Evolutionary conservation across 2,888 invertebrate genomes (phyloP).

Genomic region (Andrena marginata): DNA sequence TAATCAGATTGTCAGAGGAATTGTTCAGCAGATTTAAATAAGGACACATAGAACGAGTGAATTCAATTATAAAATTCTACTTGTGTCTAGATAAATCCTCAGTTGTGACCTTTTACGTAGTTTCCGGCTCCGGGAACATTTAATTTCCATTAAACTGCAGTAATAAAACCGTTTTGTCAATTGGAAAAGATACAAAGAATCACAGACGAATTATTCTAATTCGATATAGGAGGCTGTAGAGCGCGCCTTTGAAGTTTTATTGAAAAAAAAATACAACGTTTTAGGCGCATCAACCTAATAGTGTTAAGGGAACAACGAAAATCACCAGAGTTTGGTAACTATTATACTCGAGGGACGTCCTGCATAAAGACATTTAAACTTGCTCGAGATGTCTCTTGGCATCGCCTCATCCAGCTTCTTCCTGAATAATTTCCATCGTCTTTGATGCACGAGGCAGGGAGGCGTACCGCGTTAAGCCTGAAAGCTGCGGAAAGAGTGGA

Average conservation of each 20-base stretch:
- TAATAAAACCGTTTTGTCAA: too few relatives aligned
- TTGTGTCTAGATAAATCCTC: too few relatives aligned
- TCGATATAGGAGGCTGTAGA: too few relatives aligned
- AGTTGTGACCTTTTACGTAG: too few relatives aligned
- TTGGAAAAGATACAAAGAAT: too few relatives aligned
- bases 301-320: slow-evolving; percentile 1
- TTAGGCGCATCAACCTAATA: neutral
- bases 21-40: too few relatives aligned
- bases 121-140: too few relatives aligned
- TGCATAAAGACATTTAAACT: slow-evolving; percentile 21
- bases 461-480: slow-evolving; percentile 38
- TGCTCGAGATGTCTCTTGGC: slow-evolving; percentile 26
- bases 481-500: slow-evolving; percentile 40
- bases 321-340: neutral
- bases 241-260: neutral
- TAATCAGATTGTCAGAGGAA: too few relatives aligned
- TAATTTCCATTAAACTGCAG: too few relatives aligned
- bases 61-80: too few relatives aligned
- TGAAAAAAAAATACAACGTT: neutral
- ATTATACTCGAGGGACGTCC: slow-evolving; percentile 2
- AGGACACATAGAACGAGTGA: too few relatives aligned
- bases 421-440: slow-evolving; percentile 44
- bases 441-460: slow-evolving; percentile 23
- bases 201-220: too few relatives aligned
- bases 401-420: slow-evolving; percentile 2